These are phyloP conservation scores for Oryzaephilus surinamensis DNA, from an alignment of 1,140 invertebrate genomes.

Conservation along the genomic window DNA sequence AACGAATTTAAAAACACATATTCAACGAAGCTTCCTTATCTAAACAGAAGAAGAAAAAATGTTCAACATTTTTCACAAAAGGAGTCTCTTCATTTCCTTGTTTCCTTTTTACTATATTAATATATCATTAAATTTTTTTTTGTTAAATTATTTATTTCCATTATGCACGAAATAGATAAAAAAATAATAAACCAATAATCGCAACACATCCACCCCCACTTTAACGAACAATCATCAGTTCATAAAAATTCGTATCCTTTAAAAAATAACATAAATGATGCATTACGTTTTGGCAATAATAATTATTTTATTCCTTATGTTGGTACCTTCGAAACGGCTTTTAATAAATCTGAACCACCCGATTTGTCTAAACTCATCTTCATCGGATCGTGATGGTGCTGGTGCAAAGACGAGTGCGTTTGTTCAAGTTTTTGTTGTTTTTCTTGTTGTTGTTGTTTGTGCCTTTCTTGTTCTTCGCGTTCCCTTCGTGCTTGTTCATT, in stretches of 20 bases:
- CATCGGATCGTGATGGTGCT: conserved; percentile 48
- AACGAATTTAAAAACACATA: conserved; percentile 29
- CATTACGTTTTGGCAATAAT: no score
- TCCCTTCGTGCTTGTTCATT: conserved; percentile 87
- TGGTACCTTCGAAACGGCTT: conserved; percentile 38
- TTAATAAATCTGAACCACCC: conserved; percentile 31
- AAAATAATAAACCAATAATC: no score
- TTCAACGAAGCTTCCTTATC: conserved; percentile 19
- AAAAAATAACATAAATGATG: no score
- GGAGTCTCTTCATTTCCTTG: conserved; percentile 1
- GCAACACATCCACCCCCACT: no score
- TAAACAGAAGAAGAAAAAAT: conserved; percentile 12
- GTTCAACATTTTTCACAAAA: conserved; percentile 6
- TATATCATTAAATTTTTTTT: no score
- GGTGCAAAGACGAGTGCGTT: conserved; percentile 41
- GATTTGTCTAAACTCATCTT: conserved; percentile 39
- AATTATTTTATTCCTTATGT: no score
- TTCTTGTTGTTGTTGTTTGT: conserved; percentile 81
- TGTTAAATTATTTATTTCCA: no score
- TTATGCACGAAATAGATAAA: no score
- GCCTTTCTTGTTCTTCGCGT: conserved; percentile 79
- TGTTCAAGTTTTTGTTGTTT: conserved; percentile 58
- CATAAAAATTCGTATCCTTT: no score
- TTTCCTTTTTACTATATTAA: neutral
- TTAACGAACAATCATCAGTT: no score